A percentile compares a stretch with the other conserved stretches of the same genome.
phyloP scores from a whole-genome alignment of 2,888 invertebrate genomes.

The Amphipyra berbera region DNA sequence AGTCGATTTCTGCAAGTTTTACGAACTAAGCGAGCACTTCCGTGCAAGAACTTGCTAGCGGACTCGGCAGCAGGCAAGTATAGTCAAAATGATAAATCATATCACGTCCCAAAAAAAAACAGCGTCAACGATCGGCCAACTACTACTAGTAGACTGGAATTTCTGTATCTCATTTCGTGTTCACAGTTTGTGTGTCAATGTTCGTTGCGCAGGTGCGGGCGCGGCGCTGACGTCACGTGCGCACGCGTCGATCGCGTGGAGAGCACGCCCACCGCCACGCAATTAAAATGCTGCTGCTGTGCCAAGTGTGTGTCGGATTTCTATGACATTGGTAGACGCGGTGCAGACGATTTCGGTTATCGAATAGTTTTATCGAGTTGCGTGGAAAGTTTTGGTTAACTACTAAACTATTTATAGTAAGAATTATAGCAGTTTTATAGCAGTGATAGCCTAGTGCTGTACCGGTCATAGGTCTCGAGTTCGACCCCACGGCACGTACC shows the following conservation, averaged over 20 bases:
- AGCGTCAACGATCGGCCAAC: conserved; percentile 7
- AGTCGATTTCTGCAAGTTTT: too few species aligned
- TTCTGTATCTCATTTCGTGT: conserved; percentile 28
- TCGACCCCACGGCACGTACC: too few species aligned
- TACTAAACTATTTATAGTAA: too few species aligned
- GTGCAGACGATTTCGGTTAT: conserved; percentile 37
- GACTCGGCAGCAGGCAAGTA: too few species aligned
- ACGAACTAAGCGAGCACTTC: too few species aligned
- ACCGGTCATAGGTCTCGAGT: too few species aligned
- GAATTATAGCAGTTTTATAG: too few species aligned
- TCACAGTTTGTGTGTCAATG: conserved; percentile 61
- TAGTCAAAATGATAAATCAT: too few species aligned
- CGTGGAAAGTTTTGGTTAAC: neutral
- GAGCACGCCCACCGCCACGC: conserved; percentile 57
- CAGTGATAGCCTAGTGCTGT: too few species aligned
- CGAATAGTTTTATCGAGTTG: neutral
- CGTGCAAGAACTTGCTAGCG: too few species aligned
- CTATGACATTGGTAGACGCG: conserved; percentile 46
- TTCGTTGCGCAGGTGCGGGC: conserved; percentile 57
- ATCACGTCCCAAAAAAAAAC: neutral
- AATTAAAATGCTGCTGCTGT: conserved; percentile 47
- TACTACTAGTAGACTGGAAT: conserved; percentile 5
- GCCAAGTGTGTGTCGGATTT: conserved; percentile 41
- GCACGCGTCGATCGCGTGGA: conserved; percentile 58
- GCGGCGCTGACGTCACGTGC: conserved; percentile 61